These are phyloP conservation scores for Coenonympha glycerion DNA, from an alignment of 2,888 invertebrate genomes.

Conservation along the genomic window DNA sequence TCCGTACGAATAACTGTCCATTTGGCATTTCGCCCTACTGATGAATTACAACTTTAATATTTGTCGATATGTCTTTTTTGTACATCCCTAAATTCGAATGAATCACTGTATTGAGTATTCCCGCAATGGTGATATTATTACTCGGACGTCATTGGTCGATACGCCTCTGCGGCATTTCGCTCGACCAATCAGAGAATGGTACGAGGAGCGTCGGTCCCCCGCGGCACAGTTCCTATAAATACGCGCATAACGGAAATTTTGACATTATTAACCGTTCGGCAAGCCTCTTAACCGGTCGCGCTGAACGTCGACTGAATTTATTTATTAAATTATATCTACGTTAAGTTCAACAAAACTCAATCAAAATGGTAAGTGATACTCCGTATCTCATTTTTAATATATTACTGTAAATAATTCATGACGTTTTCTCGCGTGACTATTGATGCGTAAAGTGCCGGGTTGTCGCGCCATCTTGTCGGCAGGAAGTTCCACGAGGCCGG, in stretches of 20 bases:
- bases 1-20: too few relatives aligned
- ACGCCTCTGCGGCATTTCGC: slow-evolving; percentile 60
- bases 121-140: slow-evolving; percentile 70
- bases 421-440: neutral
- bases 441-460: slow-evolving; percentile 29
- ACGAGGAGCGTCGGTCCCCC: slow-evolving; percentile 69
- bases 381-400: neutral
- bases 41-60: too few relatives aligned
- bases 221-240: slow-evolving; percentile 75
- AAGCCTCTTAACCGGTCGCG: slow-evolving; percentile 81
- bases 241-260: slow-evolving; percentile 60
- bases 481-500: slow-evolving; percentile 30
- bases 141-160: slow-evolving; percentile 64
- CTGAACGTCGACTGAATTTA: slow-evolving; percentile 73
- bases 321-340: slow-evolving; percentile 67
- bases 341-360: slow-evolving; percentile 67
- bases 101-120: slow-evolving; percentile 64
- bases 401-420: neutral
- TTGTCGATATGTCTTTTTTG: slow-evolving; percentile 18
- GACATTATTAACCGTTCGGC: slow-evolving; percentile 78
- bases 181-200: slow-evolving; percentile 63
- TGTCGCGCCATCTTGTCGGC: slow-evolving; percentile 65
- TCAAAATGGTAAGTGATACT: slow-evolving; percentile 67
- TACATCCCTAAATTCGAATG: slow-evolving; percentile 30
- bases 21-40: too few relatives aligned